A percentile compares a stretch with the other conserved stretches of the same genome.
These are phyloP conservation scores for Agonopterix subpropinquella DNA, from an alignment of 2,888 invertebrate genomes.

Conservation along the genomic window DNA sequence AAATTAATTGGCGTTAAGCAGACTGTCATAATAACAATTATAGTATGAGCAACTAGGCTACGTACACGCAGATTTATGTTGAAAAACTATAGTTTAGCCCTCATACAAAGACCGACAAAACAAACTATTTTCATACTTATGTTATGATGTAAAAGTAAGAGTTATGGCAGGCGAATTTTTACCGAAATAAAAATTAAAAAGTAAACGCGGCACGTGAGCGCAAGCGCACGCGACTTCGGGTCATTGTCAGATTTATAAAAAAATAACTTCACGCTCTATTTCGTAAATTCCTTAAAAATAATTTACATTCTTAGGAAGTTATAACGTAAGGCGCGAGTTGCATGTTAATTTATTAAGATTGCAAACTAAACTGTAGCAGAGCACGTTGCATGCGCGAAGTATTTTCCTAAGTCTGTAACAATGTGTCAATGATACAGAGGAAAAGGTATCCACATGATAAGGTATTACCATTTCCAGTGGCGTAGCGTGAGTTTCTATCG, in stretches of 20 bases:
- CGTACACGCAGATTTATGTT: slow-evolving; percentile 28
- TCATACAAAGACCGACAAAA: too few species aligned
- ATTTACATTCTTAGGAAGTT: too few species aligned
- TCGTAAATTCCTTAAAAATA: slow-evolving; percentile 18
- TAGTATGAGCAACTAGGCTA: neutral
- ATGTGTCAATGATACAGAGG: too few species aligned
- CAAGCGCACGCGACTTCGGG: slow-evolving; percentile 21
- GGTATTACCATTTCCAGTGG: too few species aligned
- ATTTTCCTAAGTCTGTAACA: too few species aligned
- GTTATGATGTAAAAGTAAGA: neutral
- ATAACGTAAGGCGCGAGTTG: too few species aligned
- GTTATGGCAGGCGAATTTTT: neutral
- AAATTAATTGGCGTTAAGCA: neutral
- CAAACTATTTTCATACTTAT: too few species aligned
- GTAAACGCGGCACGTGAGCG: slow-evolving; percentile 20
- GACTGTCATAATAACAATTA: neutral
- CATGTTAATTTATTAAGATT: neutral
- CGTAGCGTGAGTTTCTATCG: too few species aligned
- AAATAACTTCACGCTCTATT: slow-evolving; percentile 35
- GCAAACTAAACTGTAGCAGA: slow-evolving; percentile 2
- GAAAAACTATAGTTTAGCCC: slow-evolving; percentile 21
- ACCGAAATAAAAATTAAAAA: slow-evolving; percentile 18
- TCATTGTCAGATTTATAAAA: slow-evolving; percentile 35
- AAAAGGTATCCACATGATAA: too few species aligned
- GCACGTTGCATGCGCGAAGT: neutral